Percentiles rank a stretch among this genome's conserved stretches.
Evolutionary conservation across 2,888 invertebrate genomes (phyloP).

Genomic region (Cataglyphis livida): DNA sequence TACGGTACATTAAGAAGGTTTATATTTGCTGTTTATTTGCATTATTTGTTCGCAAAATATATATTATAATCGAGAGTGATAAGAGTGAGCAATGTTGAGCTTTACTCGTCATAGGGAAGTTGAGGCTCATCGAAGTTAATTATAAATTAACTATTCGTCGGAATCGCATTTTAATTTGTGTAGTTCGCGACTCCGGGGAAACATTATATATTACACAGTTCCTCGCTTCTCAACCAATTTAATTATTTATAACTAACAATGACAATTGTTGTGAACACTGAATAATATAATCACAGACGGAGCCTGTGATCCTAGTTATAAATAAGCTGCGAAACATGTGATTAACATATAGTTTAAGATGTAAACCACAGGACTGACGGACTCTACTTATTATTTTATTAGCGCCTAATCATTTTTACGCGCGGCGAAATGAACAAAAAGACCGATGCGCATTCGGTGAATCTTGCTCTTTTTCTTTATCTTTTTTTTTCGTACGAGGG

Average conservation of each 20-base stretch:
- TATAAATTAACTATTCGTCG: background rate
- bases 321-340: constrained; percentile 77
- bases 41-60: constrained; percentile 12
- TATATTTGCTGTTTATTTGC: constrained; percentile 25
- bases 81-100: constrained; percentile 19
- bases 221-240: constrained; percentile 81
- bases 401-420: constrained; percentile 76
- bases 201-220: constrained; percentile 78
- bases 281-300: constrained; percentile 73
- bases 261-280: constrained; percentile 58
- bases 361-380: constrained; percentile 82
- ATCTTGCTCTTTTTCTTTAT: constrained; percentile 19
- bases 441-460: constrained; percentile 38
- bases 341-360: constrained; percentile 77
- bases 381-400: constrained; percentile 78
- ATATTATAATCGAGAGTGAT: constrained; percentile 3
- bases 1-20: background rate
- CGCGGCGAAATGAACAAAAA: constrained; percentile 56
- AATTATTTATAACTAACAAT: constrained; percentile 73
- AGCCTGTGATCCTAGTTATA: constrained; percentile 77
- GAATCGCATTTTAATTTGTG: constrained; percentile 10
- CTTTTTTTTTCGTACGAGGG: constrained; percentile 13
- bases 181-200: constrained; percentile 40
- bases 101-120: constrained; percentile 8
- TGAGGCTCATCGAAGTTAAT: constrained; percentile 7